phyloP scores from a whole-genome alignment of 2,888 invertebrate genomes.

The Oligia fasciuncula region DNA sequence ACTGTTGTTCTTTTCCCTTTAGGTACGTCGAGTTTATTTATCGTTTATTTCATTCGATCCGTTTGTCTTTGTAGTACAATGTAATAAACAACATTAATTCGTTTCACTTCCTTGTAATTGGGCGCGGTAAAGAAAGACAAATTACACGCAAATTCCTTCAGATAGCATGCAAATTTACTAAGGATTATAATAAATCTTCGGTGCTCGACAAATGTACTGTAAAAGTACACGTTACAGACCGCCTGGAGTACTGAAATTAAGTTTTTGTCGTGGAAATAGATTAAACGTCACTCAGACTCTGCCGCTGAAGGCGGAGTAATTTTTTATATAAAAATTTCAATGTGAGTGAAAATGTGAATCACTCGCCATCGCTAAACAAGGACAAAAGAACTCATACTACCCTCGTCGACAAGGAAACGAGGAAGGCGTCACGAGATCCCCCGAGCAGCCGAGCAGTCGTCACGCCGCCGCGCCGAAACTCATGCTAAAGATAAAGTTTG shows the following conservation, averaged over 20 bases:
- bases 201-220: conserved; percentile 43
- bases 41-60: conserved; percentile 28
- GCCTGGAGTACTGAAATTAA: conserved; percentile 62
- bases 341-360: conserved; percentile 57
- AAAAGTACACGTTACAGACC: conserved; percentile 47
- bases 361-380: conserved; percentile 29
- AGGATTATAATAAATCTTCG: conserved; percentile 61
- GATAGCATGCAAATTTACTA: conserved; percentile 56
- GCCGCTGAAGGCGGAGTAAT: conserved; percentile 51
- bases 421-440: neutral
- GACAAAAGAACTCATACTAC: conserved; percentile 33
- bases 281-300: conserved; percentile 67
- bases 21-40: conserved; percentile 14
- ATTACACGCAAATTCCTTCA: conserved; percentile 48
- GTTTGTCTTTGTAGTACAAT: conserved; percentile 25
- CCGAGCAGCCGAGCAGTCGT: neutral
- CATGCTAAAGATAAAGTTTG: conserved; percentile 42
- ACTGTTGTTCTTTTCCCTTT: conserved; percentile 18
- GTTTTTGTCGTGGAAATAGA: conserved; percentile 66
- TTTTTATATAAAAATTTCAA: conserved; percentile 59
- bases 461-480: conserved; percentile 27
- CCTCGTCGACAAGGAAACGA: conserved; percentile 26
- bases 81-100: conserved; percentile 47
- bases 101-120: conserved; percentile 43
- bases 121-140: conserved; percentile 55